Evolutionary conservation across 2,797 vertebrate genomes (phyloP).

Genomic region (Enteromius argenteus): DNA sequence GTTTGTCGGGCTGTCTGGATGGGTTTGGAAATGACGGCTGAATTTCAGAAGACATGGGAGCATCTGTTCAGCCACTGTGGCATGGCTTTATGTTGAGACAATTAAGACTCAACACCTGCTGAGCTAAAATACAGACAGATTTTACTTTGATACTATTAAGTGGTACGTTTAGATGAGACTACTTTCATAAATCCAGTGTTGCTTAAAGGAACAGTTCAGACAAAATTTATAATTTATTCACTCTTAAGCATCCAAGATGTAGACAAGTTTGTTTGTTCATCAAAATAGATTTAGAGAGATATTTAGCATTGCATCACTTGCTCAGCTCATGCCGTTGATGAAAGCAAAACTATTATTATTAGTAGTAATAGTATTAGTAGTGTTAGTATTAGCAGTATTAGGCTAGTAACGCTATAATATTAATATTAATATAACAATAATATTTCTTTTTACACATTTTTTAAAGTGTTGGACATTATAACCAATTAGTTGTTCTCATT

Average conservation of each 20-base stretch:
- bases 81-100: conserved; percentile 9
- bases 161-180: not conserved
- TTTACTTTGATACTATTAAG: not conserved
- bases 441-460: too few species aligned
- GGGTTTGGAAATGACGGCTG: conserved; percentile 56
- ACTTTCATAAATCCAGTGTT: not conserved
- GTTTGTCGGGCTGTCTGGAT: conserved; percentile 68
- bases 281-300: not conserved
- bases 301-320: not conserved
- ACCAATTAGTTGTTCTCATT: not conserved
- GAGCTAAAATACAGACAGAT: not conserved
- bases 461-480: not conserved
- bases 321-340: not conserved
- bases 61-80: conserved; percentile 55
- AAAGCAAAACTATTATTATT: too few species aligned
- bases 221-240: not conserved
- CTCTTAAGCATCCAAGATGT: not conserved
- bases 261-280: not conserved
- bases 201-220: not conserved
- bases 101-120: not conserved
- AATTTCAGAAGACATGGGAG: conserved; percentile 59
- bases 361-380: too few species aligned
- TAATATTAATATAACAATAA: too few species aligned
- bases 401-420: not conserved
- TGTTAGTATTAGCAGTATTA: too few species aligned